These are phyloP conservation scores for Cephus rjabovi DNA, from an alignment of 2,888 invertebrate species.

Conservation along the genomic window DNA sequence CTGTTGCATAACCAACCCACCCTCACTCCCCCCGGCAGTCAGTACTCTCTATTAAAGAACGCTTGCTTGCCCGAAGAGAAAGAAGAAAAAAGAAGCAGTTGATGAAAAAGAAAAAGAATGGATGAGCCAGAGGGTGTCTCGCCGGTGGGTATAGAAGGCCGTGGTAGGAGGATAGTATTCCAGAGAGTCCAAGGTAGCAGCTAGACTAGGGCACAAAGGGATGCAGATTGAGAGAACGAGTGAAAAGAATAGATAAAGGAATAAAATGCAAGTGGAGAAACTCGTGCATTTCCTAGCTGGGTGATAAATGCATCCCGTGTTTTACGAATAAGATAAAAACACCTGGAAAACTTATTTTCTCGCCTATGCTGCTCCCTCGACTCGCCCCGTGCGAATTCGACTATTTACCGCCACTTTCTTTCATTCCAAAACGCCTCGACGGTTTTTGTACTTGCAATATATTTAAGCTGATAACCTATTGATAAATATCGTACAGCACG, in stretches of 20 bases:
- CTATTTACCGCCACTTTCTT: background rate
- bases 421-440: background rate
- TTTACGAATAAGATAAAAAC: background rate
- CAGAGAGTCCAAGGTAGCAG: background rate
- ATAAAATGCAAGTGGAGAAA: background rate
- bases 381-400: background rate
- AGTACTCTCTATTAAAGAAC: background rate
- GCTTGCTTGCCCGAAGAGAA: background rate
- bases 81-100: background rate
- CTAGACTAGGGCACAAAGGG: background rate
- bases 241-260: background rate
- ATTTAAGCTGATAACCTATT: background rate
- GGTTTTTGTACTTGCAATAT: background rate
- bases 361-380: background rate
- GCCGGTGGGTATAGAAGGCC: background rate
- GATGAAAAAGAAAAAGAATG: background rate
- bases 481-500: background rate
- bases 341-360: background rate
- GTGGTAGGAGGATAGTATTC: background rate
- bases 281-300: background rate
- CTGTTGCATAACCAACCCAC: background rate
- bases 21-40: background rate
- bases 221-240: background rate
- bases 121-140: background rate
- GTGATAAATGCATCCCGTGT: background rate